Percentiles rank a stretch among this genome's conserved stretches.
These are phyloP conservation scores for Tapera naevia DNA, from an alignment of 2,797 vertebrate species.

Conservation along the genomic window DNA sequence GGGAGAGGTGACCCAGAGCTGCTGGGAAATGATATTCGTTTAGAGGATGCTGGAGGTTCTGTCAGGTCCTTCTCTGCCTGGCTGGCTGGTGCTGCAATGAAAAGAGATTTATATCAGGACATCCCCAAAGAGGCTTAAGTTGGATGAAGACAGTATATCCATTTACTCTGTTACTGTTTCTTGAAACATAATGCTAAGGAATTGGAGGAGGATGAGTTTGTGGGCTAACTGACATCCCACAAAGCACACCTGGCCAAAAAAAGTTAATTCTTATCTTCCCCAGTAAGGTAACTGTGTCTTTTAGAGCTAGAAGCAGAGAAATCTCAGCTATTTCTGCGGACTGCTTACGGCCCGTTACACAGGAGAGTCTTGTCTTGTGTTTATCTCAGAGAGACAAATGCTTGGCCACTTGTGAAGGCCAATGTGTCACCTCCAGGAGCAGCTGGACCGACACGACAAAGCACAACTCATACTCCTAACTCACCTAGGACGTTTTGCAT, in stretches of 20 bases:
- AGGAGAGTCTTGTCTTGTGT: not conserved
- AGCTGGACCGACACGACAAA: accelerated
- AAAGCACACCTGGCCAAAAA: not conserved
- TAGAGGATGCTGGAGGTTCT: constrained; percentile 86
- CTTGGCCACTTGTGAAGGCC: not conserved
- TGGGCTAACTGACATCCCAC: not conserved
- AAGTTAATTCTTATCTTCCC: not conserved
- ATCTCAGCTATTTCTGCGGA: not conserved
- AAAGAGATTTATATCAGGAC: constrained; percentile 10
- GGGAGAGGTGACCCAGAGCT: constrained; percentile 87
- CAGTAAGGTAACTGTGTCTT: not conserved
- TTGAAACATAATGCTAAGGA: not conserved
- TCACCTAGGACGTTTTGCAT: not conserved
- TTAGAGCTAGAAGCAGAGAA: not conserved
- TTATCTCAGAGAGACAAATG: not conserved
- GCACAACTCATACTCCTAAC: not conserved
- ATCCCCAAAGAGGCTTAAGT: not conserved
- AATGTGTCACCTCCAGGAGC: not conserved
- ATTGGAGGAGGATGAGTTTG: not conserved
- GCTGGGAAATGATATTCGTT: constrained; percentile 86
- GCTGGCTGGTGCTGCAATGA: constrained; percentile 80
- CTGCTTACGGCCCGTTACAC: not conserved
- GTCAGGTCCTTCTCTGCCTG: constrained; percentile 89
- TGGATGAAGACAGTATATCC: not conserved
- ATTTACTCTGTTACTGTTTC: not conserved